Evolutionary conservation across 1,140 invertebrate genomes (phyloP).

Genomic region (Battus philenor): DNA sequence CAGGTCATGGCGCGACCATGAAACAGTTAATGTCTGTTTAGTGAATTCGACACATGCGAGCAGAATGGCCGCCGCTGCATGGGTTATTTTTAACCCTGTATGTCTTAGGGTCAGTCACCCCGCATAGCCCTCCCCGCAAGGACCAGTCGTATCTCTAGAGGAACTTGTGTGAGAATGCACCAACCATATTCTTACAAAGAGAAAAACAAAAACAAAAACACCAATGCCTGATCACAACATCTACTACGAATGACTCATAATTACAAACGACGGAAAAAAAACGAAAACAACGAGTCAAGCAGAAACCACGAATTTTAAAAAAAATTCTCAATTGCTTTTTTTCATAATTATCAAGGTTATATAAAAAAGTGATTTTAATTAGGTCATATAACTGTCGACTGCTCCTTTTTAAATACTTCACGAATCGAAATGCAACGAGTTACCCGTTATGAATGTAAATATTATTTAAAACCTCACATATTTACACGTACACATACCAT

Average conservation of each 20-base stretch:
- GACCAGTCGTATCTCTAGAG: conserved; percentile 67
- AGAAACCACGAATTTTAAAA: too few species aligned
- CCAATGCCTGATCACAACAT: conserved; percentile 26
- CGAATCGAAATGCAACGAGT: conserved; percentile 8
- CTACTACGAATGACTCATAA: conserved; percentile 11
- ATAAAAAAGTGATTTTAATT: conserved; percentile 1
- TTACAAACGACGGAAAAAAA: not conserved
- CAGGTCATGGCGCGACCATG: conserved; percentile 71
- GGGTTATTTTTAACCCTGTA: conserved; percentile 73
- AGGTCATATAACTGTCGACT: conserved; percentile 12
- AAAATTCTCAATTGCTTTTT: too few species aligned
- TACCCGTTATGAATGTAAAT: conserved; percentile 10
- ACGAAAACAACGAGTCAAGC: not conserved
- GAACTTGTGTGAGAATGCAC: conserved; percentile 70
- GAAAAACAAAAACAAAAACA: conserved; percentile 33
- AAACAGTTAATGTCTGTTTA: conserved; percentile 73
- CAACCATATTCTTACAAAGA: conserved; percentile 38
- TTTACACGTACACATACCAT: conserved; percentile 2
- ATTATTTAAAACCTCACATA: conserved; percentile 1
- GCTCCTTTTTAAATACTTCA: conserved; percentile 14
- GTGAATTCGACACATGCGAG: conserved; percentile 73
- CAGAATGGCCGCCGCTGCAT: conserved; percentile 64
- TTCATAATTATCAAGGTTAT: not conserved
- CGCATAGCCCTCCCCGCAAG: conserved; percentile 52
- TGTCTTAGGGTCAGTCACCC: conserved; percentile 66